Conservation (phyloP, 2,888 invertebrate genomes). For the Abscondita cerata region DNA sequence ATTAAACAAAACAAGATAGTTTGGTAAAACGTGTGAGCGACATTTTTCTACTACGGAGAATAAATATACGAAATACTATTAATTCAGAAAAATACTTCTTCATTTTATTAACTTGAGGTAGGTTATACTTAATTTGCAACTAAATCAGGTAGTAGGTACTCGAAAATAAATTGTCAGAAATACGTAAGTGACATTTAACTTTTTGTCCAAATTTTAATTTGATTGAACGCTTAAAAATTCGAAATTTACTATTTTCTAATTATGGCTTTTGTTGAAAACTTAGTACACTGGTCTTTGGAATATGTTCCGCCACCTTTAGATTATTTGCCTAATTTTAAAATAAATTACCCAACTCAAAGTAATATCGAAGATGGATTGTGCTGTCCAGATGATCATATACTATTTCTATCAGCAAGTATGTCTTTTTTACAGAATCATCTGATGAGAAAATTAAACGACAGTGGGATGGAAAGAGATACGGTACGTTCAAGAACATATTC, state of each 20-base stretch:
- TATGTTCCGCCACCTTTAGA: constrained; percentile 22
- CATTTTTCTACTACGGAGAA: too few relatives aligned
- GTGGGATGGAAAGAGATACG: neutral
- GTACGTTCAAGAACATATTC: constrained; percentile 24
- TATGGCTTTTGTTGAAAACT: constrained; percentile 8
- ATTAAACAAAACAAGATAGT: too few relatives aligned
- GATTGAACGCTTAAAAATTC: neutral
- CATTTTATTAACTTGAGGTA: too few relatives aligned
- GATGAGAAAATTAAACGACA: constrained; percentile 28
- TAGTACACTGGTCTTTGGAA: neutral
- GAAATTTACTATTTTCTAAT: neutral
- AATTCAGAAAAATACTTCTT: too few relatives aligned
- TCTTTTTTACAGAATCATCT: constrained; percentile 41
- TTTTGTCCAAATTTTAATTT: too few relatives aligned
- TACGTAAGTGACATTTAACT: too few relatives aligned
- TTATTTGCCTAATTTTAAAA: constrained; percentile 19
- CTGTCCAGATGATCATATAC: constrained; percentile 34
- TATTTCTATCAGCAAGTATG: constrained; percentile 43
- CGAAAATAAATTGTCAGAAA: too few relatives aligned
- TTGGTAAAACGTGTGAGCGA: too few relatives aligned
- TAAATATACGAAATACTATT: too few relatives aligned
- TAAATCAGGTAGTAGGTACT: too few relatives aligned
- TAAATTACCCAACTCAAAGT: constrained; percentile 13
- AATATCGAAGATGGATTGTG: constrained; percentile 40
- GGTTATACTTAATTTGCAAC: too few relatives aligned